Base-by-base conservation (phyloP, 2,888 invertebrate species). In the Colostygia pectinataria region DNA sequence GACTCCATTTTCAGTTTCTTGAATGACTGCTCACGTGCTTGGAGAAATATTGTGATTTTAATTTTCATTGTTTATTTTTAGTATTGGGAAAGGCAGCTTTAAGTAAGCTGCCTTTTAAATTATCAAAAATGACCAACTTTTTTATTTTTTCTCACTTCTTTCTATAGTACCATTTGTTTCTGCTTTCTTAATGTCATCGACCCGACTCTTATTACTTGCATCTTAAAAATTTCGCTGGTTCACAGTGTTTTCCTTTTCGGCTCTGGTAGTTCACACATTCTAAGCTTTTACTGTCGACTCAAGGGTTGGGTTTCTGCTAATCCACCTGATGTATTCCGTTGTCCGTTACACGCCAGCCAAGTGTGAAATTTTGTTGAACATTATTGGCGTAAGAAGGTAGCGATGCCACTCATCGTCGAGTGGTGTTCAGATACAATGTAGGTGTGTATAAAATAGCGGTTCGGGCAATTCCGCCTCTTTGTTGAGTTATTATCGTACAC, bases 221-320 rank as follows among this genome's bases (percentile, higher is more conserved):
- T 49, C 54, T 41, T 50, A 45, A 38, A 44, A 51, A 53, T 56
- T 56, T 53, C 45, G 49, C 41, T 9, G 40, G 50, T 36, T 42
- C 39, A 47, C 38, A 49, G 25, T 46, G 53, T 59, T 61, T 60
- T 55, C 59, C 49, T 48, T 60, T 57, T 51, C 55, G 46, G 42
- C 44, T 46, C 53, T 59, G 54, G 59, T 61, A 62, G 61, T 66
- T 66, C 56, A 54, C 65, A 69, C 65, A 68, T 67, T 66, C 67
- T 53, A 55, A 50, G 46, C 49, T 57, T 61, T 65, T 65, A 66
- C 61, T 59, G 60, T 57, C 55, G 57, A 57, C 57, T 34, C 36
- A 46, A 53, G 57, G 59, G 53, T 59, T 57, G 54, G 53, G 42
- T 56, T 56, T 63, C 68, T 61, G 67, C 62, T 66, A 63, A 70